Evolutionary conservation across 2,797 vertebrate species (phyloP), one percentile per base, ranked within the genome.

Genomic region (Triplophysa bombifrons): DNA sequence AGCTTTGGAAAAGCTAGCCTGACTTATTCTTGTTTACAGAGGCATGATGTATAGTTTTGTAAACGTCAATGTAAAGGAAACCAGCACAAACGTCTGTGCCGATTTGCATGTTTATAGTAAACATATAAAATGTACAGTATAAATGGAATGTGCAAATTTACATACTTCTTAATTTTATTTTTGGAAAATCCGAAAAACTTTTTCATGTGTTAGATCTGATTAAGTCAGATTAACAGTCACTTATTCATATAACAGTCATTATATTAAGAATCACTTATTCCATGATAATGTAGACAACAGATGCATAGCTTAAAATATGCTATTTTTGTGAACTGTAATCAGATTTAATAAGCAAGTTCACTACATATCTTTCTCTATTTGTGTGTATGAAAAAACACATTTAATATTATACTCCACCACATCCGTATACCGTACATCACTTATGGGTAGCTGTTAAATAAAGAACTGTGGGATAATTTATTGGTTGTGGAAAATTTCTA

Each of bases 21-120:
- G 64, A 76, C 74, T 85, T 81, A 63, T 41, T 74, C 65, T 79
- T 76, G 63, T 83, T 78, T 75, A 80, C 67, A 56, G 55, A 2
- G 7, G 38, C 48, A 30, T 67, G 10, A 74, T 56, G 12, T 64
- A 22, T 50, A 60, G 19, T 38, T 19, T 44, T 73, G 9, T 13
- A 27, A 27, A 27, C 25, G 25, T 27, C 25, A 27, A 27, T 2
- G 25, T 27, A 27, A 27, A 27, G 3, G 25, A 27, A 27, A 27
- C 25, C 25, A 27, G 25, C 25, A 27, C 25, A 27, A 27, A 27
- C 27, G 2, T 30, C 27, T 30, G 27, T 30, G 27, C 27, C 27
- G 0, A 30, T 30, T 30, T 30, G 27, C 4, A 30, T 3, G 27
- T 30, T 38, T 38, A 38, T 38, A 0, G 38, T 38, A 38, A 38